These are phyloP conservation scores for Myocastor coypus DNA, from an alignment of 2,113 vertebrate genomes.

Conservation along the genomic window DNA sequence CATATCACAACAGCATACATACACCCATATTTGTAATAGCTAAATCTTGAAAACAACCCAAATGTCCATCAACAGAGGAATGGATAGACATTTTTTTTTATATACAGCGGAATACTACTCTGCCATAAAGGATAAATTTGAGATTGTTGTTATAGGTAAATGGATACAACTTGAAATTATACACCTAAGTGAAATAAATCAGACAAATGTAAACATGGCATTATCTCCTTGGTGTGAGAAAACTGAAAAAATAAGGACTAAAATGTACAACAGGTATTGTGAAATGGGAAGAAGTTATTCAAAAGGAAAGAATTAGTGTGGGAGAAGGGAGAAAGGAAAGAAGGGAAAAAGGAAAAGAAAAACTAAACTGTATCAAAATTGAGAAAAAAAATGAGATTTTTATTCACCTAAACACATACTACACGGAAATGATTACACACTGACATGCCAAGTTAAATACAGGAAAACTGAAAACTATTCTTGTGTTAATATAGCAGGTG, in stretches of 20 bases:
- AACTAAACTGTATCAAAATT: not conserved
- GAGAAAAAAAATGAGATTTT: not conserved
- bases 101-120: not conserved
- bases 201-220: not conserved
- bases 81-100: not conserved
- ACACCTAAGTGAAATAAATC: not conserved
- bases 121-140: not conserved
- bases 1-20: not conserved
- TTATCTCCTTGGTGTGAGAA: not conserved
- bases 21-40: not conserved
- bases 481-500: conserved; percentile 14
- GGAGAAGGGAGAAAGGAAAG: not conserved
- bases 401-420: not conserved
- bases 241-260: not conserved
- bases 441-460: conserved; percentile 42
- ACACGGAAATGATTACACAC: not conserved
- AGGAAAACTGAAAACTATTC: conserved; percentile 24
- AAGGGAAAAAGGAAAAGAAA: not conserved
- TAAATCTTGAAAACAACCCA: not conserved
- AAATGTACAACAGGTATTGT: not conserved
- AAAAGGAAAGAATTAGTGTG: not conserved
- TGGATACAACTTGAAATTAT: not conserved
- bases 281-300: not conserved
- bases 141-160: not conserved
- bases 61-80: not conserved